These are phyloP conservation scores for Seriola aureovittata DNA, from an alignment of 2,113 vertebrate species.

Conservation along the genomic window DNA sequence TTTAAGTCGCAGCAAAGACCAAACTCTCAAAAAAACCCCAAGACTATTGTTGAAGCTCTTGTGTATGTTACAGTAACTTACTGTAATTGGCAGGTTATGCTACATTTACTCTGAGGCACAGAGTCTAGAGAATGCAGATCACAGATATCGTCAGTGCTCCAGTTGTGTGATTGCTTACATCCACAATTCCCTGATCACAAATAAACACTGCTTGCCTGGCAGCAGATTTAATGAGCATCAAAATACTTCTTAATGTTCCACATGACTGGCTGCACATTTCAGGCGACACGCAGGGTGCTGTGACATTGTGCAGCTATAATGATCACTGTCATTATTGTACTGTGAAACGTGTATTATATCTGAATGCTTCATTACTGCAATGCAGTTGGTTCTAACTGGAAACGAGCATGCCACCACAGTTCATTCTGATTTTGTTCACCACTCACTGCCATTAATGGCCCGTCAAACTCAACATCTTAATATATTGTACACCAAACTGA, in stretches of 20 bases:
- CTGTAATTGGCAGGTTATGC: conserved; percentile 35
- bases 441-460: neutral
- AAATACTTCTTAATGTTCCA: conserved; percentile 60
- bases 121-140: conserved; percentile 1
- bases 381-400: conserved; percentile 43
- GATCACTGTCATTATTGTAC: conserved; percentile 55
- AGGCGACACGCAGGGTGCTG: conserved; percentile 10
- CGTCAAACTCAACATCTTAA: neutral
- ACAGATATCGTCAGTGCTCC: conserved; percentile 5
- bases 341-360: conserved; percentile 58
- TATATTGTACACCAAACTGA: neutral
- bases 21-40: neutral
- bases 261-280: conserved; percentile 53
- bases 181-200: conserved; percentile 44
- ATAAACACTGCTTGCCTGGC: conserved; percentile 37
- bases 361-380: conserved; percentile 59
- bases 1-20: neutral
- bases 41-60: neutral
- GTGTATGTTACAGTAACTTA: neutral
- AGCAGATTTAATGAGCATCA: conserved; percentile 61
- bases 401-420: conserved; percentile 35
- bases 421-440: conserved; percentile 38
- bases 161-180: conserved; percentile 29
- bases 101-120: conserved; percentile 37
- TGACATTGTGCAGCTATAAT: conserved; percentile 42